Conservation (phyloP, 2,113 vertebrate genomes). For the Prionailurus bengalensis region DNA sequence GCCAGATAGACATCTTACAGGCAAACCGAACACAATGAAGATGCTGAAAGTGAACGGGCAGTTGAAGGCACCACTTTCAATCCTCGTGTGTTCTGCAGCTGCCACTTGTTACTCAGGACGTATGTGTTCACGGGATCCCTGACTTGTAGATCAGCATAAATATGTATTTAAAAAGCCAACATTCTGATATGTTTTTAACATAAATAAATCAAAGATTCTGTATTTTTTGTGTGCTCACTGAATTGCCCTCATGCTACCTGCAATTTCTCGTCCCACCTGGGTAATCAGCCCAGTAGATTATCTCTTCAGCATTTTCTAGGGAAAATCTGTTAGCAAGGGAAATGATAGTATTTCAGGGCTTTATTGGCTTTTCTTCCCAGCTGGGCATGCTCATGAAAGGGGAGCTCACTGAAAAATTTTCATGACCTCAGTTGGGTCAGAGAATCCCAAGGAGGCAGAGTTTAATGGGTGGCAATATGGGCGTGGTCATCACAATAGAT, state of each 20-base stretch:
- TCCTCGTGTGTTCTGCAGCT: background rate
- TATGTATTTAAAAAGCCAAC: background rate
- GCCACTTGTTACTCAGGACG: background rate
- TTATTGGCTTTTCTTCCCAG: background rate
- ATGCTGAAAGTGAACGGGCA: background rate
- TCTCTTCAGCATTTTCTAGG: background rate
- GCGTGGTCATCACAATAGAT: background rate
- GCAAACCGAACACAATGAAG: background rate
- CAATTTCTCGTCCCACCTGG: background rate
- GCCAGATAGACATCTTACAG: background rate
- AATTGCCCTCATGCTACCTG: background rate
- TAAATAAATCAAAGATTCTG: background rate
- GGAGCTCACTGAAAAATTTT: background rate
- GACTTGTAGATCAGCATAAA: background rate
- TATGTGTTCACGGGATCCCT: background rate
- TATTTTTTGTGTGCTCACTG: background rate
- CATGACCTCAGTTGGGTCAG: background rate
- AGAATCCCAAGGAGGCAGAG: background rate
- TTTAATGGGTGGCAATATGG: background rate
- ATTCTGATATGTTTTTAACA: background rate
- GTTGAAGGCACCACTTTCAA: background rate
- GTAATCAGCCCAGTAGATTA: background rate
- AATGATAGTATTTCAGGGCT: background rate
- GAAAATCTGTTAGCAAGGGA: background rate
- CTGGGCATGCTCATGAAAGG: background rate